Percentiles rank a stretch among this genome's conserved stretches.
Conservation (phyloP, 1,140 invertebrate genomes). For the Bactericera cockerelli region DNA sequence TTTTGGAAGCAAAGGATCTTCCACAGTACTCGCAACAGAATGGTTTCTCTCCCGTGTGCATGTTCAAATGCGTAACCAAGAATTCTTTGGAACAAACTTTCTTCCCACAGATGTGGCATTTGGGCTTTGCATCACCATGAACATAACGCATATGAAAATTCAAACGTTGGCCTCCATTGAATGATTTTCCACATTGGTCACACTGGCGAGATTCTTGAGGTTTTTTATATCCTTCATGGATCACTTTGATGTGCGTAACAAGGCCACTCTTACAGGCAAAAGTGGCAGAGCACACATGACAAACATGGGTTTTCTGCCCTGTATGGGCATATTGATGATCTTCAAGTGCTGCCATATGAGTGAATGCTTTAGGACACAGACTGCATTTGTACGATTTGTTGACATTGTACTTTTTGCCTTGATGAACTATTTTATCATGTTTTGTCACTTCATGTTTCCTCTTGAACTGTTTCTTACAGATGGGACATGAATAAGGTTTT, state of each 20-base stretch:
- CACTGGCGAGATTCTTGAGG: not conserved
- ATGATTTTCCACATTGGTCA: not conserved
- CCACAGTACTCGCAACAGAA: conserved; percentile 20
- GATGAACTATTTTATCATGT: conserved; percentile 30
- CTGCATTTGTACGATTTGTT: conserved; percentile 38
- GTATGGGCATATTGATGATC: not conserved
- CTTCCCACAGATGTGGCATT: conserved; percentile 31
- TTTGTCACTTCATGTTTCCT: conserved; percentile 19
- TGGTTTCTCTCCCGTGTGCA: conserved; percentile 74
- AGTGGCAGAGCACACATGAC: conserved; percentile 37
- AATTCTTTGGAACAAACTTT: conserved; percentile 25
- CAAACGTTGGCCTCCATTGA: not conserved
- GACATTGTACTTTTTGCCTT: conserved; percentile 33
- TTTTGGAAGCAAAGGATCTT: conserved; percentile 17
- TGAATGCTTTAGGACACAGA: conserved; percentile 35
- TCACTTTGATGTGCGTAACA: conserved; percentile 31
- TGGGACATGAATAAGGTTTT: not conserved
- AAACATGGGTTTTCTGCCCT: conserved; percentile 27
- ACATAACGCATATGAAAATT: not conserved
- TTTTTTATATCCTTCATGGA: not conserved
- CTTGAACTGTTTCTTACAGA: not conserved
- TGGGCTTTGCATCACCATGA: conserved; percentile 10
- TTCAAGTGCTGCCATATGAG: conserved; percentile 18
- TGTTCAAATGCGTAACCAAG: conserved; percentile 11
- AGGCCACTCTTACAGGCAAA: conserved; percentile 40